A percentile compares a stretch with the other conserved stretches of the same genome.
phyloP scores from a whole-genome alignment of 2,113 vertebrate species.

The Spermophilus dauricus region DNA sequence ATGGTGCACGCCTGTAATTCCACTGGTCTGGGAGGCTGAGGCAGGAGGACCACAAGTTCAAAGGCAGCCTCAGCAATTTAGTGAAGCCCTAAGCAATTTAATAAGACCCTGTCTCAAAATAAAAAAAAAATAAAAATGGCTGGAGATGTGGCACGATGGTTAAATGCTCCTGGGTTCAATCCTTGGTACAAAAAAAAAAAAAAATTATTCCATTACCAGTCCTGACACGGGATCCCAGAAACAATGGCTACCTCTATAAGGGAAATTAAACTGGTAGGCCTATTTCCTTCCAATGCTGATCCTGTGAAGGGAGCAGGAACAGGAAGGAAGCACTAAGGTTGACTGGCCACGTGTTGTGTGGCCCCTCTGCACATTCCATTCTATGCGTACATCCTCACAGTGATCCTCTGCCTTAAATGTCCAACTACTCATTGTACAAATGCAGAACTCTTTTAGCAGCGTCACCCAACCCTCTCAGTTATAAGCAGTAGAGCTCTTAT shows the following conservation, averaged over 20 bases:
- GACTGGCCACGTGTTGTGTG: rapidly evolving
- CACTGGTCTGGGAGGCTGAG: neutral
- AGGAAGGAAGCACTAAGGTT: neutral
- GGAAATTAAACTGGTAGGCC: neutral
- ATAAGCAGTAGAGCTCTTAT: rapidly evolving
- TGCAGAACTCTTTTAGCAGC: neutral
- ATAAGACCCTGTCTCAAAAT: neutral
- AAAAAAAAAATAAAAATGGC: neutral
- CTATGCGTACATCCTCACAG: rapidly evolving
- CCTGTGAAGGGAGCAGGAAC: rapidly evolving
- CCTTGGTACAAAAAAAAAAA: neutral
- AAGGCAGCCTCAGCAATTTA: neutral
- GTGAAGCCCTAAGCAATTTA: neutral
- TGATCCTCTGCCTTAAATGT: rapidly evolving
- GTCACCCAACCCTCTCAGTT: rapidly evolving
- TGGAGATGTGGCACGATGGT: neutral
- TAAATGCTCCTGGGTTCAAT: neutral
- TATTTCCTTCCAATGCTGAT: neutral
- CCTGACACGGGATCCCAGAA: neutral
- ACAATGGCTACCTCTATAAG: neutral
- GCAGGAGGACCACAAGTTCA: neutral
- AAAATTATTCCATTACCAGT: no score
- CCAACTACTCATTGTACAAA: neutral
- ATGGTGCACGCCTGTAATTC: neutral
- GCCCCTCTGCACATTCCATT: no score